These are phyloP conservation scores for Diloba caeruleocephala DNA, from an alignment of 2,888 invertebrate genomes.

Conservation along the genomic window DNA sequence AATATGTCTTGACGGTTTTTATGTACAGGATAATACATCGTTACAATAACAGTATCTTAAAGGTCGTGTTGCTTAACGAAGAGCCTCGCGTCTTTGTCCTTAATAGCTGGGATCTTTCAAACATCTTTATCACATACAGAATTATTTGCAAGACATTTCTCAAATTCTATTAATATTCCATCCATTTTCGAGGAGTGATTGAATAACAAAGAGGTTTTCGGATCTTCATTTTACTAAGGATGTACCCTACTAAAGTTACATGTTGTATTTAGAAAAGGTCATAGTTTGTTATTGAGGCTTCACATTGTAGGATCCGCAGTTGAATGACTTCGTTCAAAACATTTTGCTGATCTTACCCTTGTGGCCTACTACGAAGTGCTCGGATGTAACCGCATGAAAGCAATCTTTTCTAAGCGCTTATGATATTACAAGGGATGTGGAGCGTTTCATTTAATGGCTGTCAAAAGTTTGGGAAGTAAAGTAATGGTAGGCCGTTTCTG, in stretches of 20 bases:
- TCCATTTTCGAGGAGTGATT: background rate
- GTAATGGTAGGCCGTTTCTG: constrained; percentile 6
- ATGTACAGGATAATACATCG: background rate
- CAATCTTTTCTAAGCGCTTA: constrained; percentile 56
- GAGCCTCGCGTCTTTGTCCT: background rate
- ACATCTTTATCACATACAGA: background rate
- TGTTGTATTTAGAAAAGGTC: constrained; percentile 5
- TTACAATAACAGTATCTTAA: constrained; percentile 10
- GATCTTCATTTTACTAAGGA: background rate
- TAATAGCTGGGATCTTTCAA: background rate
- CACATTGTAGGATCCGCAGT: constrained; percentile 11
- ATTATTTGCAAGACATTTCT: background rate
- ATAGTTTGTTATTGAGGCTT: constrained; percentile 13
- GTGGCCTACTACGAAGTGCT: constrained; percentile 40
- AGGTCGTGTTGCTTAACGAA: constrained; percentile 14
- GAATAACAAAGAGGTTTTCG: background rate
- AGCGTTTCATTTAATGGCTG: constrained; percentile 42
- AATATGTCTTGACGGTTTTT: background rate
- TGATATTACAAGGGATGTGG: constrained; percentile 41
- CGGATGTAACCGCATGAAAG: constrained; percentile 26
- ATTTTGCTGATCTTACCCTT: constrained; percentile 42
- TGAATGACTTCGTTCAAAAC: constrained; percentile 32
- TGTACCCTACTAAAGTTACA: constrained; percentile 25
- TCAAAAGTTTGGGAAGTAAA: constrained; percentile 27
- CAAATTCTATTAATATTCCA: background rate